Evolutionary conservation across 1,140 invertebrate genomes (phyloP).

Genomic region (Hydropsyche tenuis): DNA sequence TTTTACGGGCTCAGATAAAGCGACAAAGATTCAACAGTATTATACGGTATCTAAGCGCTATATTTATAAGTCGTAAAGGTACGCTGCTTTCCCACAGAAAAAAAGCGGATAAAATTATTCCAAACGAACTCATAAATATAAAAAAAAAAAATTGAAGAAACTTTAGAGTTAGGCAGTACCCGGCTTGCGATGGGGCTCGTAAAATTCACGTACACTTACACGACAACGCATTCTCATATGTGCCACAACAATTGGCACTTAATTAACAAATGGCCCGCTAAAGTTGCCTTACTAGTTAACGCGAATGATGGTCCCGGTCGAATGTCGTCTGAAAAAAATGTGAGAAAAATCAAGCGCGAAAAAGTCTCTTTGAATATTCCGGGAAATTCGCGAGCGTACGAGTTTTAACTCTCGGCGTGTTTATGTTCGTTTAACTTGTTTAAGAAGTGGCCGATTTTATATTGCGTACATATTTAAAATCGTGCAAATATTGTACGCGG

Average conservation of each 20-base stretch:
- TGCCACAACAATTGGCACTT: constrained; percentile 34
- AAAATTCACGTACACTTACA: constrained; percentile 9
- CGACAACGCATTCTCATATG: constrained; percentile 14
- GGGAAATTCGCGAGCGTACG: not conserved
- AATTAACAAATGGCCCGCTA: constrained; percentile 33
- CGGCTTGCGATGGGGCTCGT: not conserved
- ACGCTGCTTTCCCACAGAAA: too few relatives aligned
- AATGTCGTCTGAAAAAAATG: not conserved
- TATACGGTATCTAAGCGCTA: too few relatives aligned
- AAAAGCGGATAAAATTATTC: too few relatives aligned
- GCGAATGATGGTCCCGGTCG: constrained; percentile 19
- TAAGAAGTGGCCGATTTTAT: not conserved
- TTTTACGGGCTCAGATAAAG: too few relatives aligned
- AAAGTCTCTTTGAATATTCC: too few relatives aligned
- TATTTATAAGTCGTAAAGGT: too few relatives aligned
- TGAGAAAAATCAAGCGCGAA: too few relatives aligned
- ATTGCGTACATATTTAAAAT: not conserved
- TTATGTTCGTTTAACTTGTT: not conserved
- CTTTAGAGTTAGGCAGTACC: not conserved
- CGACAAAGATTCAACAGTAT: too few relatives aligned
- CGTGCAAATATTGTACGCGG: too few relatives aligned
- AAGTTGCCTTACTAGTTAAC: constrained; percentile 31
- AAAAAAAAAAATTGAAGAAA: not conserved
- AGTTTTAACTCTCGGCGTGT: not conserved
- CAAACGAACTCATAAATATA: too few relatives aligned